Evolutionary conservation across 2,888 invertebrate genomes (phyloP).

Genomic region (Andrena praecox): DNA sequence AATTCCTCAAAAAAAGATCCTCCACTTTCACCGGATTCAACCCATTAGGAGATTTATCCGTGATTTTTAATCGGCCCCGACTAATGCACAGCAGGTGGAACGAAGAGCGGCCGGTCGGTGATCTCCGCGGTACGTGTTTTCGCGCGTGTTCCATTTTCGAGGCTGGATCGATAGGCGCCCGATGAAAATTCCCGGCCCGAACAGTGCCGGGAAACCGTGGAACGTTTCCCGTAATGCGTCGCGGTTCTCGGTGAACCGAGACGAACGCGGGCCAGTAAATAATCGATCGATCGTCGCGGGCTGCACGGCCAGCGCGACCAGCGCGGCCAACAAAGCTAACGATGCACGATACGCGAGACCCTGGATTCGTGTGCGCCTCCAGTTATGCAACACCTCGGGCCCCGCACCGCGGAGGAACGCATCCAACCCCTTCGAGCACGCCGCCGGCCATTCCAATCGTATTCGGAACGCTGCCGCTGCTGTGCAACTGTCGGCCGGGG

Average conservation of each 20-base stretch:
- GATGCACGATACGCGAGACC: not conserved
- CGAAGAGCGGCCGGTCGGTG: not conserved
- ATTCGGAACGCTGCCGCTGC: too few species aligned
- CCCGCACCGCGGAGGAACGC: not conserved
- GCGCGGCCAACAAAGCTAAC: conserved; percentile 2
- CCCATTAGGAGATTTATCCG: too few species aligned
- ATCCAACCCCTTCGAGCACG: too few species aligned
- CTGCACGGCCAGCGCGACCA: not conserved
- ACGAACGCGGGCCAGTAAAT: conserved; percentile 26
- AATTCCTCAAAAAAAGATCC: too few species aligned
- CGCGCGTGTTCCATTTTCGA: conserved; percentile 42
- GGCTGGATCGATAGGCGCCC: conserved; percentile 43
- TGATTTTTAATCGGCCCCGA: conserved; percentile 26
- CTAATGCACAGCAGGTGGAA: not conserved
- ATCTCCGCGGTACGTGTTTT: conserved; percentile 28
- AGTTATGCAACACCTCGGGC: conserved; percentile 35
- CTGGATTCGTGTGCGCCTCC: not conserved
- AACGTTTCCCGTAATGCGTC: conserved; percentile 42
- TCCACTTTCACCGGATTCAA: too few species aligned
- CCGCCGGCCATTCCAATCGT: too few species aligned
- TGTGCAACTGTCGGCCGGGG: too few species aligned
- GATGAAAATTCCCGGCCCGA: conserved; percentile 47
- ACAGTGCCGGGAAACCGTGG: conserved; percentile 34
- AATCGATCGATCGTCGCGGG: conserved; percentile 39
- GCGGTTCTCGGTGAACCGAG: conserved; percentile 48